phyloP scores from a whole-genome alignment of 2,113 vertebrate species.

The Orthonyx spaldingii region DNA sequence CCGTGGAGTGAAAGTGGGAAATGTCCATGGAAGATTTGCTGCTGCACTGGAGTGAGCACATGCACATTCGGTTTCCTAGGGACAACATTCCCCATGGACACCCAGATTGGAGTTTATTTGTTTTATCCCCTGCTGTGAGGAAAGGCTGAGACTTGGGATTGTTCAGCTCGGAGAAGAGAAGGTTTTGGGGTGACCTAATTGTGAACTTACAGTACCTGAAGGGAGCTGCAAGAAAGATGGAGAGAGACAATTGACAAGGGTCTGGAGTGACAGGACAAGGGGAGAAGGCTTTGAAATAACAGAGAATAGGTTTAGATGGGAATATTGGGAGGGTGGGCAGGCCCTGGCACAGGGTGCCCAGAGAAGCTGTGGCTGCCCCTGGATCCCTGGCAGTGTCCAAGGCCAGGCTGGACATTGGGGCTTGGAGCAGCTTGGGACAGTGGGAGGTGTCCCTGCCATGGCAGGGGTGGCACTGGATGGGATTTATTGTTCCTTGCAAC shows the following conservation, averaged over 20 bases:
- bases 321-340: not conserved
- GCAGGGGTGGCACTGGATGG: accelerated
- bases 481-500: accelerated
- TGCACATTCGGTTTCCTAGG: accelerated
- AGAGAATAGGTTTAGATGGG: not conserved
- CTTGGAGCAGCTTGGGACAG: too few species aligned
- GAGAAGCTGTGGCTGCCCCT: too few species aligned
- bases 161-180: not conserved
- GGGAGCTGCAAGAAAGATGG: not conserved
- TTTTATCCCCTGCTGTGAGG: not conserved
- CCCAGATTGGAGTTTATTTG: not conserved
- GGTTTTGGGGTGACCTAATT: not conserved
- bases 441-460: not conserved
- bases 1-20: accelerated
- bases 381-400: not conserved
- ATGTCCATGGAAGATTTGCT: accelerated
- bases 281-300: not conserved
- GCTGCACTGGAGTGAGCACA: not conserved
- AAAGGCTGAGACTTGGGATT: not conserved
- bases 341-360: too few species aligned
- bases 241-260: not conserved
- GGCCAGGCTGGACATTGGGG: accelerated
- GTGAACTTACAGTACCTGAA: accelerated
- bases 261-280: not conserved
- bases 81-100: accelerated